phyloP scores from a whole-genome alignment of 2,113 vertebrate genomes.

The Chunga burmeisteri region DNA sequence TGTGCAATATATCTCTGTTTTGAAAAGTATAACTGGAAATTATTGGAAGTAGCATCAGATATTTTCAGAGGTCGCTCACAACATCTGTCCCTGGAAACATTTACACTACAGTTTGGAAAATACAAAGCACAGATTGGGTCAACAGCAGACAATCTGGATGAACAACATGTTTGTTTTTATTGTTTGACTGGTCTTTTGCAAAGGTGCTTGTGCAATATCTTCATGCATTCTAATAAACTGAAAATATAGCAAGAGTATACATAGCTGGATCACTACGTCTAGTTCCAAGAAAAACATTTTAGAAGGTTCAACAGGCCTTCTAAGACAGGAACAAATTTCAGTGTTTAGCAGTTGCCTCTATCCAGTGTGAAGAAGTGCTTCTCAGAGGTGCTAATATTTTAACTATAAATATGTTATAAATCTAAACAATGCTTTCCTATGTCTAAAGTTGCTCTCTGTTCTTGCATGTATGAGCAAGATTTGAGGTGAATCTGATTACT shows the following conservation, averaged over 20 bases:
- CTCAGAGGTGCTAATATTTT: background rate
- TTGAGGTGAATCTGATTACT: background rate
- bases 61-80: background rate
- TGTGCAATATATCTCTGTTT: background rate
- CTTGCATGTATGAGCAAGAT: background rate
- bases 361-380: background rate
- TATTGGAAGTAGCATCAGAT: background rate
- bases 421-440: background rate
- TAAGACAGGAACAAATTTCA: background rate
- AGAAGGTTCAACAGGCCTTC: background rate
- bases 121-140: conserved; percentile 45
- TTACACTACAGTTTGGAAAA: conserved; percentile 38
- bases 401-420: background rate
- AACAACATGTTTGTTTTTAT: conserved; percentile 37
- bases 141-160: conserved; percentile 49
- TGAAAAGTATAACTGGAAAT: background rate
- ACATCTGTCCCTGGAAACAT: conserved; percentile 53
- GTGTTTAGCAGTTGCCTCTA: background rate
- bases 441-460: background rate
- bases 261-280: background rate
- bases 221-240: background rate
- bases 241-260: background rate
- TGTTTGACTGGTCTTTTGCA: conserved; percentile 41
- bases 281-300: background rate
- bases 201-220: background rate